These are phyloP conservation scores for Calidris pugnax DNA, from an alignment of 2,113 vertebrate species.

Conservation along the genomic window DNA sequence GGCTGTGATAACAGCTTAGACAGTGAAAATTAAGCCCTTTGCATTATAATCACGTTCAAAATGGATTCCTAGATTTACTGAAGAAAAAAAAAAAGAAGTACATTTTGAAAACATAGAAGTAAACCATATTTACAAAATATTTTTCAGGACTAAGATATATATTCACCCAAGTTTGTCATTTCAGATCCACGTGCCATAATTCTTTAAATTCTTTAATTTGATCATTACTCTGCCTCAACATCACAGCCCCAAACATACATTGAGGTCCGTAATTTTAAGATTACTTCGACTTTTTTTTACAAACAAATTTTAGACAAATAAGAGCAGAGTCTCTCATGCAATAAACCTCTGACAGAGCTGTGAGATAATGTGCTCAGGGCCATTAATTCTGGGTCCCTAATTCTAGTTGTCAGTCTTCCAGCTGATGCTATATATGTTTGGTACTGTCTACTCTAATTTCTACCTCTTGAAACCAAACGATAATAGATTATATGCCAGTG, in stretches of 20 bases:
- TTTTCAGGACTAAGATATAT: neutral
- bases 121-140: neutral
- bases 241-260: neutral
- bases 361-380: neutral
- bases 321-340: neutral
- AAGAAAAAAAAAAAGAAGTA: neutral
- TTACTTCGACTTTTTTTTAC: neutral
- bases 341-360: neutral
- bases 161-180: neutral
- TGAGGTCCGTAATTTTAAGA: neutral
- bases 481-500: constrained; percentile 34
- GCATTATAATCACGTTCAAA: constrained; percentile 38
- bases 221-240: neutral
- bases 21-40: constrained; percentile 59
- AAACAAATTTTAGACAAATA: neutral
- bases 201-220: neutral
- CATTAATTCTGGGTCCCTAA: constrained; percentile 15
- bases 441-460: constrained; percentile 18
- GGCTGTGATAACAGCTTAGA: constrained; percentile 70
- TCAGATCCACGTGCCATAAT: neutral
- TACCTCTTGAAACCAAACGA: constrained; percentile 5
- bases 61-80: neutral
- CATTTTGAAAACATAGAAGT: neutral
- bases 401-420: constrained; percentile 7
- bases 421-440: neutral